phyloP scores from a whole-genome alignment of 1,140 invertebrate genomes.

The Lasioglossum baleicum region DNA sequence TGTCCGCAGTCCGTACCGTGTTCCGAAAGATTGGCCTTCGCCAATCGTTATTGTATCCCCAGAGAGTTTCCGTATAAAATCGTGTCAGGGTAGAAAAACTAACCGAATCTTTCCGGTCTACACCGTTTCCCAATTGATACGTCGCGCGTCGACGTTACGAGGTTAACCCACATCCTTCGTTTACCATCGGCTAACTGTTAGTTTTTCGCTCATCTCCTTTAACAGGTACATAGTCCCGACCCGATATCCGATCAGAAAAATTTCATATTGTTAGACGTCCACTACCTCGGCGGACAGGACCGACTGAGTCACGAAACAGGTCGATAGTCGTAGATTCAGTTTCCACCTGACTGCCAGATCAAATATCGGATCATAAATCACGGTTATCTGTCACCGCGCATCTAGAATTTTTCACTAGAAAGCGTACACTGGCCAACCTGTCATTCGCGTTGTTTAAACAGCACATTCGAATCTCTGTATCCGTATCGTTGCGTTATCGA shows the following conservation, averaged over 20 bases:
- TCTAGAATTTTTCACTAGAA: constrained; percentile 15
- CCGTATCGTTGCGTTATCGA: neutral
- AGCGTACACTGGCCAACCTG: neutral
- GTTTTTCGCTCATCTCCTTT: constrained; percentile 22
- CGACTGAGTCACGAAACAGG: constrained; percentile 29
- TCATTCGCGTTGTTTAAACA: neutral
- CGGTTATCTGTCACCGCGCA: constrained; percentile 25
- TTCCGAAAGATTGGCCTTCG: too few relatives aligned
- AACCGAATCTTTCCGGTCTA: neutral
- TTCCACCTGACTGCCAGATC: constrained; percentile 29
- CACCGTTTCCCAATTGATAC: neutral
- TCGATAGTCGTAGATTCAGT: constrained; percentile 38
- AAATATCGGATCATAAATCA: constrained; percentile 54
- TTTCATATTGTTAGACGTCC: constrained; percentile 1
- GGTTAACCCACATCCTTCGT: neutral
- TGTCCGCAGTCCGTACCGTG: neutral
- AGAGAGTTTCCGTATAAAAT: neutral
- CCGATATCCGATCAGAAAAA: neutral
- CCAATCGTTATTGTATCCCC: neutral
- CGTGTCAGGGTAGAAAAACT: neutral
- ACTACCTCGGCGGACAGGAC: neutral
- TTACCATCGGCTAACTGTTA: neutral
- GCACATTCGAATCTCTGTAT: constrained; percentile 7
- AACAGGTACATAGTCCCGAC: constrained; percentile 46
- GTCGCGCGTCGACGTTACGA: neutral